Evolutionary conservation across 2,888 invertebrate genomes (phyloP).

Genomic region (Entomobrya proxima): DNA sequence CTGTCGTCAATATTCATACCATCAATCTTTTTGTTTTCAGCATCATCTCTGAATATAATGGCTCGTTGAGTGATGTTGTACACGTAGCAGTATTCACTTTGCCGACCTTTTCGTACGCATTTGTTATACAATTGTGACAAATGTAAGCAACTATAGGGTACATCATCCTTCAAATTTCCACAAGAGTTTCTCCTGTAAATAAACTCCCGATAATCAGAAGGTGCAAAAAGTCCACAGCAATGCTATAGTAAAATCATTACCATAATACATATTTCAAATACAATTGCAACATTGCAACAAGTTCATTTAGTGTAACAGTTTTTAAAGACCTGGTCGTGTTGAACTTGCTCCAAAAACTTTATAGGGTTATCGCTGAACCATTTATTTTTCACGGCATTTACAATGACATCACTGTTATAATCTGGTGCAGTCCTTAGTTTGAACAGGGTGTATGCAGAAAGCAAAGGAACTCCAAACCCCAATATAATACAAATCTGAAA

Average conservation of each 20-base stretch:
- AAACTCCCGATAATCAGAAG: conserved; percentile 12
- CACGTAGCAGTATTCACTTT: neutral
- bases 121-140: neutral
- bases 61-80: neutral
- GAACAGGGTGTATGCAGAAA: neutral
- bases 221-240: conserved; percentile 9
- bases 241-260: neutral
- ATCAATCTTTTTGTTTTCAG: neutral
- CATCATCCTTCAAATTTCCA: neutral
- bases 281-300: neutral
- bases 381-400: neutral
- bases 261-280: neutral
- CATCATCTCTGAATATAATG: neutral
- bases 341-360: neutral
- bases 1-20: neutral
- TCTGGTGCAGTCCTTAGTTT: neutral
- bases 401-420: neutral
- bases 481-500: neutral
- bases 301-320: neutral
- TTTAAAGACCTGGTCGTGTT: neutral
- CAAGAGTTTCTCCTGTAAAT: conserved; percentile 11
- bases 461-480: neutral
- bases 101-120: neutral
- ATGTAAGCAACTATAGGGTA: neutral
- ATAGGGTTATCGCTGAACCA: neutral